Base-by-base conservation (phyloP, 2,797 vertebrate species). In the Miichthys miiuy region DNA sequence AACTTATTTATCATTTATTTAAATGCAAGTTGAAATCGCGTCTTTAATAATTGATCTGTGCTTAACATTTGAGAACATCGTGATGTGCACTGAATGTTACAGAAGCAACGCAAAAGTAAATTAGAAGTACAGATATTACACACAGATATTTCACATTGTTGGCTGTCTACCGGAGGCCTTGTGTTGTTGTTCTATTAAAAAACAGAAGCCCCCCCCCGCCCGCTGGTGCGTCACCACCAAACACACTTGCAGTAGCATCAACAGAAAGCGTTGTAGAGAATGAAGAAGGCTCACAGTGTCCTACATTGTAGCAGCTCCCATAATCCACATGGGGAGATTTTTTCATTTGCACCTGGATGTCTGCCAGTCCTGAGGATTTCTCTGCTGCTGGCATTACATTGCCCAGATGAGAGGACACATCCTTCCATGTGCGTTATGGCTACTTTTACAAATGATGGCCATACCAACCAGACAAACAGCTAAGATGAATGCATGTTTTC, bases 261-360 rank as follows among this genome's bases (percentile, higher is more conserved):
- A 78, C 86, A 64, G 63, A 67, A 72, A 88, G 74, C n/a, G 2
- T 56, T 11, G 72, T 54, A 79, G 77, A 83, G 84, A 86, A 85
- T 72, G 78, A 87, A 77, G 77, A 79, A 75, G 71, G 78, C 90
- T 91, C 89, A 77, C 85, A 75, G 77, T 87, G 92, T 92, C 92
- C 92, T 90, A 91, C 87, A 92, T 94, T 88, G 85, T 65, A 77
- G 75, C 82, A 61, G 71, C 81, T 80, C 66, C 77, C 61, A 84
- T 94, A 92, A 94, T 93, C 89, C 78, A 38, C 90, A 75, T 38
- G 34, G 86, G 77, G 79, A 85, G 82, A 87, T 89, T 91, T 89
- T 93, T 92, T 92, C 82, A 88, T 93, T 92, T 93, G 81, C 89
- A 93, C 81, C 82, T 91, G 93, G 93, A 90, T 3, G 44, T 23